Evolutionary conservation across 1,140 invertebrate genomes (phyloP).

Genomic region (Bombus huntii): DNA sequence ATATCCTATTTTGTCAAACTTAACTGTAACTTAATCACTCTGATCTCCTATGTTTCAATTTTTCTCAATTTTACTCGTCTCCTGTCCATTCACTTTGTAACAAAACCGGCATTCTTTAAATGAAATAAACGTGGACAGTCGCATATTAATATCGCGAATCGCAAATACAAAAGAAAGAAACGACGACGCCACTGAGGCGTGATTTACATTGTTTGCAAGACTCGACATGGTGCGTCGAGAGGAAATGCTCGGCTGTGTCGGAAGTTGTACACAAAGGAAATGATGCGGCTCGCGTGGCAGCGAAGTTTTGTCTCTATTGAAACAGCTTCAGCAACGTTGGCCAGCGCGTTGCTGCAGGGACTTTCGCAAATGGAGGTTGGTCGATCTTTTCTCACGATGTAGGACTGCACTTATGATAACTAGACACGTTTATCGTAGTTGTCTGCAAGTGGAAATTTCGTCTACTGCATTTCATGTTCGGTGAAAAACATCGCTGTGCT

Average conservation of each 20-base stretch:
- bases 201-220: slow-evolving; percentile 19
- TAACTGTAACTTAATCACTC: no score
- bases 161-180: neutral
- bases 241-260: neutral
- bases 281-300: neutral
- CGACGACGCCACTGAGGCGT: neutral
- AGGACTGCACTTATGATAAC: neutral
- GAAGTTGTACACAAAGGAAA: slow-evolving; percentile 1
- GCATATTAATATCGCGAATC: neutral
- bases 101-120: no score
- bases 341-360: neutral
- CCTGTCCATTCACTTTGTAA: no score
- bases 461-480: neutral
- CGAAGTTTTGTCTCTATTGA: slow-evolving; percentile 21
- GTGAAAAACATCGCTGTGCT: neutral
- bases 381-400: neutral
- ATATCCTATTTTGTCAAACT: no score
- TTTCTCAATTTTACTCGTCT: no score
- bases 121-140: no score
- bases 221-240: neutral
- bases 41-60: no score
- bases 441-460: neutral
- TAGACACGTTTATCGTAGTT: neutral
- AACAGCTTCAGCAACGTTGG: neutral
- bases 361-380: neutral